Conservation (phyloP, 1,140 invertebrate genomes). For the Macrobrachium nipponense region DNA sequence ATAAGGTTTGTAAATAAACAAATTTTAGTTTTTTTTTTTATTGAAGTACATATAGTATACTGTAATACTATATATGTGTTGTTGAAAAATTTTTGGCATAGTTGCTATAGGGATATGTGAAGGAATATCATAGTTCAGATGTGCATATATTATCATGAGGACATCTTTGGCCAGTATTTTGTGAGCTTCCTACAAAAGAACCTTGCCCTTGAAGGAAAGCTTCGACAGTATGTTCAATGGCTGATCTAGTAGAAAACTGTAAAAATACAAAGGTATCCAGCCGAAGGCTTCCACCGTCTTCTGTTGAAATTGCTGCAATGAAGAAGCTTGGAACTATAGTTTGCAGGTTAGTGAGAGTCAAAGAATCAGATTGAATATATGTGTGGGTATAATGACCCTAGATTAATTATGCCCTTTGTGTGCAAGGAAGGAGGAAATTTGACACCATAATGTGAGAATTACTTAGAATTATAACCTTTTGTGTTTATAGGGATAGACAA, state of each 20-base stretch:
- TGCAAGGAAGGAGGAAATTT: too few relatives aligned
- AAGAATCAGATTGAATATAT: too few relatives aligned
- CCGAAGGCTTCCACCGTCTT: constrained; percentile 83
- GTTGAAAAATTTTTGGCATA: too few relatives aligned
- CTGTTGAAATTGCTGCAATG: constrained; percentile 94
- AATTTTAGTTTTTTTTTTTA: not conserved
- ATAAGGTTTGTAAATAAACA: constrained; percentile 72
- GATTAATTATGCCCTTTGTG: not conserved
- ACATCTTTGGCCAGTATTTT: constrained; percentile 75
- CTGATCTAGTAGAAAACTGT: constrained; percentile 93
- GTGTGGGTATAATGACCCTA: not conserved
- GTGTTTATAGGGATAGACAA: too few relatives aligned
- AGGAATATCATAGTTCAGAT: not conserved
- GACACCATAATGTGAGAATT: too few relatives aligned
- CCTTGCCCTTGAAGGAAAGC: constrained; percentile 77
- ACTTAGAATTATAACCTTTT: too few relatives aligned
- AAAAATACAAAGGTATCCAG: constrained; percentile 86
- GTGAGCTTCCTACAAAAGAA: constrained; percentile 83
- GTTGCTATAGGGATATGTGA: too few relatives aligned
- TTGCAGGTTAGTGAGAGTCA: constrained; percentile 70
- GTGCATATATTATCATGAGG: constrained; percentile 9
- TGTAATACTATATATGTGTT: not conserved
- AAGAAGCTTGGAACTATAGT: constrained; percentile 90
- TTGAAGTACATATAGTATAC: not conserved
- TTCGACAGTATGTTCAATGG: constrained; percentile 91